Base-by-base conservation (phyloP, 2,888 invertebrate genomes). In the Branchipolynoe longqiensis region DNA sequence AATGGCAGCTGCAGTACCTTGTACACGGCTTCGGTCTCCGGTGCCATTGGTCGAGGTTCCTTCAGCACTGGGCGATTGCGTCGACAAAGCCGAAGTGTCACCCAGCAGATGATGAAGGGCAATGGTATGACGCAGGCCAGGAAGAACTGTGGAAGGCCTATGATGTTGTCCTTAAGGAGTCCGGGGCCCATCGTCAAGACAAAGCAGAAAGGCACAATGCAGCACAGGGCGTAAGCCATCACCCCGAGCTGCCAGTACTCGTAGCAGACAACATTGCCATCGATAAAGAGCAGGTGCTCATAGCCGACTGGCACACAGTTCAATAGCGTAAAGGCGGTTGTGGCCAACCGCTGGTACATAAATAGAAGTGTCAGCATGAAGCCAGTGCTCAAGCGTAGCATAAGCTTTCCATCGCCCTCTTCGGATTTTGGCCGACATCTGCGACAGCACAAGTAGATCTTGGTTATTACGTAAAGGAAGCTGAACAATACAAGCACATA, bases 1-100 rank as follows among this genome's bases (percentile, higher is more conserved):
- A 89, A 89, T 28, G 89, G 89, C 28, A 89, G 86, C 74, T 89
- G 89, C 8, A 89, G 85, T 8, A 89, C 89, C 40, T 87, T 87
- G 25, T 87, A 82, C 38, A 89, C 87, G 31, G 89, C 87, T 48
- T 84, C 59, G 8, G 88, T 64, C 28, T 88, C 87, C 0, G 84
- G 40, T 0, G 86, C 69, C 69, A 87, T 73, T 22, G 59, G 69
- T 38, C 40, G 38, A 18, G 22, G 31, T 18, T 84, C 74, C 14
- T 64, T 78, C 2, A 82, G 69, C 36, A 81, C 78, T 22, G 74
- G 33, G 82, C 81, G 82, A 3, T 82, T 84, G 8, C 88, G 85
- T 36, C 78, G 69, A 25, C 82, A 33, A n/a, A 87, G 83, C 6
- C 89, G 84, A 12, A 89, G 28, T 25, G 64, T 41, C 31, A 87